phyloP scores from a whole-genome alignment of 2,888 invertebrate genomes.

The Idaea dimidiata region DNA sequence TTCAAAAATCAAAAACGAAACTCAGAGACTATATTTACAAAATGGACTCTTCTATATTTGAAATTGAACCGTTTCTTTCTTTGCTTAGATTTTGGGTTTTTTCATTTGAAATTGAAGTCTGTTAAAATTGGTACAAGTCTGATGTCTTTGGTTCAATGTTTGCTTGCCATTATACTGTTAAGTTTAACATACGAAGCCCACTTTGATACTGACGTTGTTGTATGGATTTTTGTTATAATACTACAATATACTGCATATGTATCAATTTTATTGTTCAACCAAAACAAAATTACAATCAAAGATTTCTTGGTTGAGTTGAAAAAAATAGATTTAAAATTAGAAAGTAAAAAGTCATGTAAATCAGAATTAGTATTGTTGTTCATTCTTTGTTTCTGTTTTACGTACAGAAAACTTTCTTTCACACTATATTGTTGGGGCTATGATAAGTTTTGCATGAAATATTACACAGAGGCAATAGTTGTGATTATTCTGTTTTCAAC shows the following conservation, averaged over 20 bases:
- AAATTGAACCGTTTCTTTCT: background rate
- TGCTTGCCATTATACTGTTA: background rate
- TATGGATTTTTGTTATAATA: background rate
- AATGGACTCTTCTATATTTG: background rate
- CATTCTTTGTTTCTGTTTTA: background rate
- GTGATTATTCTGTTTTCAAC: background rate
- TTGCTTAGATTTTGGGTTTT: slow-evolving; percentile 4
- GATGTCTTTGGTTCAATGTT: background rate
- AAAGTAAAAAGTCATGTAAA: background rate
- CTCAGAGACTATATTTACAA: background rate
- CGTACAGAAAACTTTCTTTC: background rate
- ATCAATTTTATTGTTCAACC: background rate
- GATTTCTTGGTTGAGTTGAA: background rate
- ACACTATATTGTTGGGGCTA: background rate
- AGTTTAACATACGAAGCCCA: background rate
- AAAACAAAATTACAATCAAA: background rate
- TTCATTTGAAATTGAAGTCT: background rate
- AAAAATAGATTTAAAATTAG: background rate
- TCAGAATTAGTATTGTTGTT: background rate
- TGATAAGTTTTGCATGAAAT: background rate
- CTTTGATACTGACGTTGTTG: background rate
- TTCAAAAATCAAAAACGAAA: background rate
- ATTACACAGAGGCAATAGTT: background rate
- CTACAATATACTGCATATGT: background rate
- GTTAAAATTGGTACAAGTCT: background rate